These are phyloP conservation scores for Hymenopus coronatus DNA, from an alignment of 2,888 invertebrate genomes.

Conservation along the genomic window DNA sequence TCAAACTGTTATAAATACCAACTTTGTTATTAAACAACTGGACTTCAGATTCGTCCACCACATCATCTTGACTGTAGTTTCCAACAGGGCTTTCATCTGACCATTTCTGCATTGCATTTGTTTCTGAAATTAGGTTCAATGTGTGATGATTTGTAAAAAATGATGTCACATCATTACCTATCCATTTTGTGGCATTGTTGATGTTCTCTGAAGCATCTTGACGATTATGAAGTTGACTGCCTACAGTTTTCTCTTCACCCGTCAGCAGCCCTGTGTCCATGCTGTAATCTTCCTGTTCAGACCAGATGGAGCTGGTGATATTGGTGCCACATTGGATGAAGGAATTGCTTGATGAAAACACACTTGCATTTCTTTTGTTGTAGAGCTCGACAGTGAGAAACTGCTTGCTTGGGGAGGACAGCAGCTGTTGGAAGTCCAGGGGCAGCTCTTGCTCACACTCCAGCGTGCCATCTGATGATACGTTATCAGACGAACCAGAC, in stretches of 20 bases:
- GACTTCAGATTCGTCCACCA: too few species aligned
- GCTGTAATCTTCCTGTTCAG: constrained; percentile 36
- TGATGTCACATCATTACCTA: too few species aligned
- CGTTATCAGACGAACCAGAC: neutral
- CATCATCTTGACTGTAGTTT: too few species aligned
- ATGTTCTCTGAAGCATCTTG: too few species aligned
- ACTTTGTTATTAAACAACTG: neutral
- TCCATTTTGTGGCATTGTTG: too few species aligned
- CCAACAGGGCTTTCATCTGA: neutral
- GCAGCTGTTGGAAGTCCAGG: constrained; percentile 58
- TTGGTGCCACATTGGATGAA: constrained; percentile 53
- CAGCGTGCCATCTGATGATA: constrained; percentile 40
- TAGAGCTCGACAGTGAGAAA: constrained; percentile 43
- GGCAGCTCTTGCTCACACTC: constrained; percentile 55
- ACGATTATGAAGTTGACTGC: too few species aligned
- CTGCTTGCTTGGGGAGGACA: constrained; percentile 57
- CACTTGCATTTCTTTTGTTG: constrained; percentile 34
- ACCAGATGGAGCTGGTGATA: constrained; percentile 56
- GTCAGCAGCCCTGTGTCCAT: neutral
- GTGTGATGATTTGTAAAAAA: too few species aligned
- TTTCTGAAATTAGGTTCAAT: too few species aligned
- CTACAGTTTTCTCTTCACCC: too few species aligned
- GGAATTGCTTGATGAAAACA: constrained; percentile 27
- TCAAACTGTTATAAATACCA: constrained; percentile 46
- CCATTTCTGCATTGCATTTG: neutral